A percentile compares a stretch with the other conserved stretches of the same genome.
phyloP scores from a whole-genome alignment of 2,797 vertebrate species.

The Danio choprae region DNA sequence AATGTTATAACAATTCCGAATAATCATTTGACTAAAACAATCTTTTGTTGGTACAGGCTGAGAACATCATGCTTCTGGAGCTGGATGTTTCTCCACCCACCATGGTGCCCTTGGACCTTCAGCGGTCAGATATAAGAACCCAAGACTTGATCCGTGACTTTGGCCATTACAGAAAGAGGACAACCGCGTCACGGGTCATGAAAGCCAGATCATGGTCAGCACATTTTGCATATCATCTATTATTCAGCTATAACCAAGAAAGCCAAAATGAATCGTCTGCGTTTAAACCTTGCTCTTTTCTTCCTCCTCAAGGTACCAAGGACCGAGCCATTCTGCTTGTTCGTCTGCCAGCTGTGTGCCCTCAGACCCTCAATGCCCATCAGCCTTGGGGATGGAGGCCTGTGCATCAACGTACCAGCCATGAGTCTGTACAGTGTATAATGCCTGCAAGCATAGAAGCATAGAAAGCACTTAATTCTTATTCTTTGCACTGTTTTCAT shows the following conservation, averaged over 20 bases:
- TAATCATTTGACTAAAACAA: not conserved
- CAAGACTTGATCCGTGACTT: conserved; percentile 80
- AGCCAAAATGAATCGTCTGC: not conserved
- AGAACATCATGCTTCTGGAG: conserved; percentile 96
- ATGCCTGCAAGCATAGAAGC: conserved; percentile 62
- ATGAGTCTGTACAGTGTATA: conserved; percentile 49
- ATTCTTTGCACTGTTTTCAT: conserved; percentile 43
- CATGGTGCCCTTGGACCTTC: conserved; percentile 89
- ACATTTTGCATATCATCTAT: not conserved
- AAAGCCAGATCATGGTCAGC: conserved; percentile 94
- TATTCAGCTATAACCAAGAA: not conserved
- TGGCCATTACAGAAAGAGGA: conserved; percentile 77
- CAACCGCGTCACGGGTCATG: conserved; percentile 82
- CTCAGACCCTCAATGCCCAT: conserved; percentile 70
- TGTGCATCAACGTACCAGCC: conserved; percentile 70
- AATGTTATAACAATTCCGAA: not conserved
- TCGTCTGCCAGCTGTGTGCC: conserved; percentile 81
- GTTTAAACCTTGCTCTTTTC: conserved; percentile 12
- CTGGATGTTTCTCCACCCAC: conserved; percentile 91
- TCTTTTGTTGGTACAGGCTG: conserved; percentile 79
- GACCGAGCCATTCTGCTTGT: conserved; percentile 74
- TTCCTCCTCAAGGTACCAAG: conserved; percentile 73
- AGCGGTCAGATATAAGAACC: conserved; percentile 84
- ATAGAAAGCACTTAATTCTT: conserved; percentile 39
- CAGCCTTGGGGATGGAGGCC: conserved; percentile 78